Base-by-base conservation (phyloP, 2,888 invertebrate genomes). In the Xanthia togata region DNA sequence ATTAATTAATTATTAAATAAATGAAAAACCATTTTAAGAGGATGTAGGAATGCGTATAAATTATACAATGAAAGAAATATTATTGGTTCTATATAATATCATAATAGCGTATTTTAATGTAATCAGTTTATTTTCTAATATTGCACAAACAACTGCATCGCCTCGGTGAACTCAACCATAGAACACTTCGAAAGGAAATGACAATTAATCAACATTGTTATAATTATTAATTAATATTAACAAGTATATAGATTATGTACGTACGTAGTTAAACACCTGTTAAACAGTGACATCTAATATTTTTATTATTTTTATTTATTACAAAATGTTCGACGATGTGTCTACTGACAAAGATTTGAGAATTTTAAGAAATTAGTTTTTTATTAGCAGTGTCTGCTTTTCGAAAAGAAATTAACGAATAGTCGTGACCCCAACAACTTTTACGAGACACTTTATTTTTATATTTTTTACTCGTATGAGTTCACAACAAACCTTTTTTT, bases 271-370 rank as follows among this genome's bases (percentile, higher is more conserved):
- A 95, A 96, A 96, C 95, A 95, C 93, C 96, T 96, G 96, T 96
- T 96, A 95, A 94, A 96, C 96, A 96, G 96, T 93, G 96, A 96
- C 95, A 96, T 94, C 95, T 96, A 96, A 92, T 94, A 94, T 92
- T 94, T 94, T 92, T 92, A 92, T 91, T 92, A 93, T 92, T 91
- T 92, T 90, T 91, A 91, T 93, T 92, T 92, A 93, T 92, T 94
- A 93, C 91, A 93, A 89, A n/a, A 92, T 87, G 91, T 82, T 81
- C 89, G 89, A 93, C 93, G 91, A 92, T 93, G 93, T 91, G 91
- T 92, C 91, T 76, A 65, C 41, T 55, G 69, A 14, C 72, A 83
- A 82, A 81, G 70, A 78, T 76, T 23, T 70, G 14, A 35, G n/a
- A 68, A 35, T 55, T 23, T 62, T 14, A 1, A n/a, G 6, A 26